phyloP scores from a whole-genome alignment of 2,888 invertebrate genomes.

The Erebia aethiops region DNA sequence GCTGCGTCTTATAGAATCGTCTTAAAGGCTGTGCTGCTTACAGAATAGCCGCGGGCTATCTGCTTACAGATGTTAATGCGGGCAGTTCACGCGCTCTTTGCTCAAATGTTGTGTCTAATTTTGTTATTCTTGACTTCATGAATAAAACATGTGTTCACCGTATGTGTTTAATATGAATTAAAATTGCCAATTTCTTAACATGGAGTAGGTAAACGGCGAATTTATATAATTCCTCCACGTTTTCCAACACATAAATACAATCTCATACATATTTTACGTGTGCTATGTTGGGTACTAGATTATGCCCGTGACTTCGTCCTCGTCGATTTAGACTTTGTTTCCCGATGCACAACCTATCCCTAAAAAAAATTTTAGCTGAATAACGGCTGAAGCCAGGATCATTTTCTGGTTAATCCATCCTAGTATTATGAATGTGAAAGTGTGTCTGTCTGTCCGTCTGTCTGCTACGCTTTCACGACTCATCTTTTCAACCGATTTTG shows the following conservation, averaged over 20 bases:
- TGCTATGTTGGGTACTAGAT: not conserved
- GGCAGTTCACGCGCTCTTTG: slow-evolving; percentile 19
- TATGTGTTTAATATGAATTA: slow-evolving; percentile 19
- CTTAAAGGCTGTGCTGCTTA: not conserved
- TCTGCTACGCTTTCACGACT: too few species aligned
- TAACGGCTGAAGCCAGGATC: too few species aligned
- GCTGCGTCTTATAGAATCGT: too few species aligned
- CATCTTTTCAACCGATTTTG: too few species aligned
- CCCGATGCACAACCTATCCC: too few species aligned
- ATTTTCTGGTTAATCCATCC: too few species aligned
- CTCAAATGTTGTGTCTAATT: slow-evolving; percentile 26
- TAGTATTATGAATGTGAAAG: too few species aligned
- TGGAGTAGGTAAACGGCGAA: slow-evolving; percentile 7
- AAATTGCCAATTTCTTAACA: slow-evolving; percentile 26
- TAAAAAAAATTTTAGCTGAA: too few species aligned
- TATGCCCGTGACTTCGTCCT: too few species aligned
- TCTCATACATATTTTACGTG: not conserved
- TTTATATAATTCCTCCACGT: slow-evolving; percentile 8
- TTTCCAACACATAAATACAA: not conserved
- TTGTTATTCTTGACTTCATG: slow-evolving; percentile 34
- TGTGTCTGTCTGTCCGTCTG: too few species aligned
- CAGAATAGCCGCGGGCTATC: slow-evolving; percentile 8
- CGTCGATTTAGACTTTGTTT: too few species aligned
- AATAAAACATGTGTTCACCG: slow-evolving; percentile 34
- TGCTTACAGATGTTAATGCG: slow-evolving; percentile 24